These are phyloP conservation scores for Amia ocellicauda DNA, from an alignment of 2,113 vertebrate genomes.

Conservation along the genomic window DNA sequence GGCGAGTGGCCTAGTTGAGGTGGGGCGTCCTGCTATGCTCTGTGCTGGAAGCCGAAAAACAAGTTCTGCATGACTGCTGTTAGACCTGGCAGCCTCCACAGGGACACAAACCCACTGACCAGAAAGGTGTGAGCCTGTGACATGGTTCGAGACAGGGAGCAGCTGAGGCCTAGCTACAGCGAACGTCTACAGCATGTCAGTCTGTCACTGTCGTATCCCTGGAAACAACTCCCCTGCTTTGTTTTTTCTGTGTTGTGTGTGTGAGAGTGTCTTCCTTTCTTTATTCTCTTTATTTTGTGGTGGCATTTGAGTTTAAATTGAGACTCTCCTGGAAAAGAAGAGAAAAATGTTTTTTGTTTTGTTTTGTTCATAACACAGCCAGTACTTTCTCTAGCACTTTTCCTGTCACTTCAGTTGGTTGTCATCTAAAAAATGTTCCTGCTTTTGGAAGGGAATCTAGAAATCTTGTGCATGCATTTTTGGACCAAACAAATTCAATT, in stretches of 20 bases:
- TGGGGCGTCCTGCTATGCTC: constrained; percentile 58
- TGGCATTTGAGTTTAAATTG: no score
- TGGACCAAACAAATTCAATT: no score
- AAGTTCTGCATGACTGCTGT: constrained; percentile 66
- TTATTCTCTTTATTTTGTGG: no score
- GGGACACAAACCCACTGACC: constrained; percentile 76
- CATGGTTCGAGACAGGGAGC: constrained; percentile 58
- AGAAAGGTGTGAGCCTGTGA: constrained; percentile 75
- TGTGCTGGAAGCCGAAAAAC: constrained; percentile 57
- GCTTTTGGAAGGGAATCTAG: no score
- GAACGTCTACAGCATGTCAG: constrained; percentile 63
- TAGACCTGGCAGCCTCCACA: constrained; percentile 50
- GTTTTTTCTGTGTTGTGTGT: constrained; percentile 33
- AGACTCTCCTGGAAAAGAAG: no score
- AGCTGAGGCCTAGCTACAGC: constrained; percentile 44
- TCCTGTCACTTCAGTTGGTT: no score
- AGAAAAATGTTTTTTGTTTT: no score
- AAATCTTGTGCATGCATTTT: no score
- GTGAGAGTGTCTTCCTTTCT: no score
- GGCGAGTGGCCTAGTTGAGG: constrained; percentile 64
- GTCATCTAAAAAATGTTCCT: no score
- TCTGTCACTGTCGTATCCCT: constrained; percentile 52
- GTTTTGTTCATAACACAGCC: no score
- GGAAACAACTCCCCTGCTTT: background rate
- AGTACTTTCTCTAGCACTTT: no score